Evolutionary conservation across 1,140 invertebrate species (phyloP).

Genomic region (Limonius californicus): DNA sequence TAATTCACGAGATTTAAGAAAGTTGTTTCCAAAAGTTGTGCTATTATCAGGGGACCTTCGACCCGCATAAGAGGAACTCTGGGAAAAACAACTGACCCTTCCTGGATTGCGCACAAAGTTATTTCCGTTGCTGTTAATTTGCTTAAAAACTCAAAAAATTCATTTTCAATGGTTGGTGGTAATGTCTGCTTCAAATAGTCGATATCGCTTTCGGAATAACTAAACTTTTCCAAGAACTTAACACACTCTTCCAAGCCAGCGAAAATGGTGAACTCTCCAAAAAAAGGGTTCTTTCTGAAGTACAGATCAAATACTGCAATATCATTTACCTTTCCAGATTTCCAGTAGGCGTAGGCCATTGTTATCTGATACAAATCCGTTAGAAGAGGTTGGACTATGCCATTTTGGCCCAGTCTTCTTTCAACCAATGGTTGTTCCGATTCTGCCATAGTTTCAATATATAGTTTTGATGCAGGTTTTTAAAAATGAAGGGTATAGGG

Average conservation of each 20-base stretch:
- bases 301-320: constrained; percentile 95
- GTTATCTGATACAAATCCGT: constrained; percentile 96
- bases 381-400: constrained; percentile 73
- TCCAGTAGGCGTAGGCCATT: constrained; percentile 99
- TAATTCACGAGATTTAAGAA: constrained; percentile 95
- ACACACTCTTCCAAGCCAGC: constrained; percentile 96
- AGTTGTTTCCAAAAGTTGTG: constrained; percentile 95
- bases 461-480: too few relatives aligned
- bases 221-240: constrained; percentile 92
- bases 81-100: constrained; percentile 97
- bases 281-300: constrained; percentile 96
- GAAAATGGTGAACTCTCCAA: constrained; percentile 98
- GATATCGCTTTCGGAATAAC: constrained; percentile 93
- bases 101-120: constrained; percentile 84
- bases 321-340: constrained; percentile 87
- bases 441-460: too few relatives aligned
- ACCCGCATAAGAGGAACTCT: constrained; percentile 88
- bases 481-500: too few relatives aligned
- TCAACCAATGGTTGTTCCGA: too few relatives aligned
- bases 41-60: constrained; percentile 86
- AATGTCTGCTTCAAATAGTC: constrained; percentile 84
- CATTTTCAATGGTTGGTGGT: constrained; percentile 76
- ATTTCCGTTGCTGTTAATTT: constrained; percentile 81
- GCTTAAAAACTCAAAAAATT: constrained; percentile 87
- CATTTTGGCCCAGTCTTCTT: constrained; percentile 56